These are phyloP conservation scores for Rhagophthalmus giganteus DNA, from an alignment of 2,888 invertebrate species.

Conservation along the genomic window DNA sequence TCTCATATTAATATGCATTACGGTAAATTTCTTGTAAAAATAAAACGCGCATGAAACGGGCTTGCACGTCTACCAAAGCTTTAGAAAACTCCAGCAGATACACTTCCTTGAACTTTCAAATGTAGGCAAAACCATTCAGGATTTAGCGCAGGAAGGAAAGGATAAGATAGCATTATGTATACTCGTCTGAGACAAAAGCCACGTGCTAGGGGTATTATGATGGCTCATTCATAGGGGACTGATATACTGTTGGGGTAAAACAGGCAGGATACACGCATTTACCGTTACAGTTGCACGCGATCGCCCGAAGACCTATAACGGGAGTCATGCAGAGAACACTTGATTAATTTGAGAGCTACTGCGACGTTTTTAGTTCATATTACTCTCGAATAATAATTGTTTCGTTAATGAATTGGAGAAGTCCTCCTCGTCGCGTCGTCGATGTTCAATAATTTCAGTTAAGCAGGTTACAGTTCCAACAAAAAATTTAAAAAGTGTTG, in stretches of 20 bases:
- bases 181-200: conserved; percentile 24
- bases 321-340: conserved; percentile 13
- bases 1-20: conserved; percentile 15
- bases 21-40: too few relatives aligned
- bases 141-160: conserved; percentile 17
- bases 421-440: too few relatives aligned
- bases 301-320: conserved; percentile 20
- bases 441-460: too few relatives aligned
- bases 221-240: conserved; percentile 17
- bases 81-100: conserved; percentile 5
- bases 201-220: conserved; percentile 25
- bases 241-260: conserved; percentile 13
- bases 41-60: conserved; percentile 16
- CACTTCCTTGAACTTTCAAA: conserved; percentile 9
- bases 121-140: conserved; percentile 17
- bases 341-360: conserved; percentile 23
- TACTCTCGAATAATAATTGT: conserved; percentile 21
- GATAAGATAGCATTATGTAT: conserved; percentile 23
- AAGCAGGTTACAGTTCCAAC: too few relatives aligned
- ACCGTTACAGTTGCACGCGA: conserved; percentile 17
- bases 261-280: conserved; percentile 22
- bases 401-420: too few relatives aligned
- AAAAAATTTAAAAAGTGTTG: too few relatives aligned
- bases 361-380: conserved; percentile 6
- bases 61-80: conserved; percentile 11